Evolutionary conservation across 2,797 vertebrate species (phyloP).

Genomic region (Amazonetta brasiliensis): DNA sequence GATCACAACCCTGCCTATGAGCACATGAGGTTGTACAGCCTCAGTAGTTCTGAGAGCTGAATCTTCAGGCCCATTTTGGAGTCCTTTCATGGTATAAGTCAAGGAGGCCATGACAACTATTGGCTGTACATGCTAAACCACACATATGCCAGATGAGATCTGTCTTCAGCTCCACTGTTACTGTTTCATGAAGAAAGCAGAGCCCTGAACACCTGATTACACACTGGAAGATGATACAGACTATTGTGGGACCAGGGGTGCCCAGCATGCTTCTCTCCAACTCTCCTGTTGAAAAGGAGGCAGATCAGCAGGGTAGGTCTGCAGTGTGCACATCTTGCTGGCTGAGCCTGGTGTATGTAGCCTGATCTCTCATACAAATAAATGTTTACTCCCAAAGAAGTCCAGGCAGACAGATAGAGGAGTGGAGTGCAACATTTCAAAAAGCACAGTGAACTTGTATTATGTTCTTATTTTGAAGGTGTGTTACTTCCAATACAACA

Average conservation of each 20-base stretch:
- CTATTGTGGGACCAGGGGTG: not conserved
- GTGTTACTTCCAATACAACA: not conserved
- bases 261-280: not conserved
- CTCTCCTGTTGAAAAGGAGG: not conserved
- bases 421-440: not conserved
- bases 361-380: not conserved
- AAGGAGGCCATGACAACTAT: not conserved
- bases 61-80: not conserved
- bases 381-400: not conserved
- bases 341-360: accelerated
- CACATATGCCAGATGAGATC: not conserved
- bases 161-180: not conserved
- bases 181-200: not conserved
- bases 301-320: not conserved
- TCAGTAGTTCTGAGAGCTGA: not conserved
- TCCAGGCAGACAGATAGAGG: not conserved
- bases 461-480: not conserved
- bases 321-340: not conserved
- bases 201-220: not conserved
- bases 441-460: not conserved
- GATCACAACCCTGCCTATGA: not conserved
- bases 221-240: not conserved
- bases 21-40: not conserved
- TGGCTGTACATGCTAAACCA: not conserved
- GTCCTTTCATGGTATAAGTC: not conserved